Evolutionary conservation across 2,888 invertebrate species (phyloP).

Genomic region (Brachyopa scutellaris): DNA sequence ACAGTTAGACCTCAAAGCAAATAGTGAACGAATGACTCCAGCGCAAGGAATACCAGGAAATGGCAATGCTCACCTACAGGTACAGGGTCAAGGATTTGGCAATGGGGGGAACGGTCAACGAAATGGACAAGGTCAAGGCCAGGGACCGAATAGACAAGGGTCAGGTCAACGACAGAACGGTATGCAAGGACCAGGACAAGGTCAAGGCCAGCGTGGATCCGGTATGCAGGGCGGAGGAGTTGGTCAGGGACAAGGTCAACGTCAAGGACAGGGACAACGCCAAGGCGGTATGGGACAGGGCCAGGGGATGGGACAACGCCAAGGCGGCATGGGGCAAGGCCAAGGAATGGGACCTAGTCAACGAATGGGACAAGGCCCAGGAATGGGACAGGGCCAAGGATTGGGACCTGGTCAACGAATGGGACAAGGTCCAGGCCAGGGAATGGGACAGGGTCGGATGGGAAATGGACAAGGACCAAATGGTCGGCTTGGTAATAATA

Average conservation of each 20-base stretch:
- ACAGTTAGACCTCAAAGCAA: too few species aligned
- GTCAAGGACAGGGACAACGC: background rate
- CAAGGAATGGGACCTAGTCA: too few species aligned
- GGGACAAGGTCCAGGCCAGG: too few species aligned
- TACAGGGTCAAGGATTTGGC: conserved; percentile 1
- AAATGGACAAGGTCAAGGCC: conserved; percentile 4
- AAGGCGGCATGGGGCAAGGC: conserved; percentile 24
- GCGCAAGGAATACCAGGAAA: too few species aligned
- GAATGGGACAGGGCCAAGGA: too few species aligned
- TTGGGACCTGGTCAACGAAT: too few species aligned
- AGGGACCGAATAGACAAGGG: conserved; percentile 1
- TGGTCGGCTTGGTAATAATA: background rate
- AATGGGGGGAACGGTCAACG: too few species aligned
- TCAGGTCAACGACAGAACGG: background rate
- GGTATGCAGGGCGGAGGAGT: background rate
- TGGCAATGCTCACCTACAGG: conserved; percentile 26
- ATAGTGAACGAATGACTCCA: too few species aligned
- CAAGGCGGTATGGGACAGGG: conserved; percentile 2
- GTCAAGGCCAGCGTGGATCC: conserved; percentile 7
- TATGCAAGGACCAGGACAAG: conserved; percentile 21
- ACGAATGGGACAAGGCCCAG: too few species aligned
- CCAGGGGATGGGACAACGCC: background rate
- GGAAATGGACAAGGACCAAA: conserved; percentile 7
- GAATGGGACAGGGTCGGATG: background rate
- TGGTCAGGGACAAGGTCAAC: background rate